Conservation (phyloP, 2,113 vertebrate genomes). For the Meleagris gallopavo region DNA sequence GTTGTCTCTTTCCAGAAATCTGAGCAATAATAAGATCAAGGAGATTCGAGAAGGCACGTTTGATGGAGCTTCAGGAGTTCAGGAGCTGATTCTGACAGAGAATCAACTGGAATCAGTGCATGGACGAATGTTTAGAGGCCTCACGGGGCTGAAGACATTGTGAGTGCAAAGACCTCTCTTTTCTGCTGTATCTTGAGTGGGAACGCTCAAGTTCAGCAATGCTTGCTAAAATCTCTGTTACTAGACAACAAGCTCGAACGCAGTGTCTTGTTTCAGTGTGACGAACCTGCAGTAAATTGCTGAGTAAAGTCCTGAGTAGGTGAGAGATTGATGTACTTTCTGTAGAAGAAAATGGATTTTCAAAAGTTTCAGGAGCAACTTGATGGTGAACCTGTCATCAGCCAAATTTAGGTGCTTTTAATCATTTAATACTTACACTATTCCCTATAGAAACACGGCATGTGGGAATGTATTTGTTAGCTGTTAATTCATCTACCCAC, state of each 20-base stretch:
- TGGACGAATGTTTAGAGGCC: slow-evolving; percentile 90
- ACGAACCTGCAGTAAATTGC: accelerated
- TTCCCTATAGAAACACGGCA: neutral
- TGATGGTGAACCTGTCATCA: neutral
- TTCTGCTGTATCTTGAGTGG: neutral
- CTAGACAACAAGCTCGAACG: neutral
- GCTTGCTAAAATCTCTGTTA: neutral
- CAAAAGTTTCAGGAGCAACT: neutral
- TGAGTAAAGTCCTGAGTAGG: neutral
- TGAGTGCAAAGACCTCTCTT: slow-evolving; percentile 73
- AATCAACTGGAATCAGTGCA: slow-evolving; percentile 91
- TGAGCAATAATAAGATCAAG: slow-evolving; percentile 96
- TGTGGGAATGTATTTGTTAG: neutral
- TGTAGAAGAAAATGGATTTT: neutral
- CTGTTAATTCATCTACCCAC: neutral
- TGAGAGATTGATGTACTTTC: neutral
- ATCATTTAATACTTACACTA: neutral
- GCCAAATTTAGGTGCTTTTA: neutral
- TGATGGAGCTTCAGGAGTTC: slow-evolving; percentile 86
- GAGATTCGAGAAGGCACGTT: slow-evolving; percentile 92
- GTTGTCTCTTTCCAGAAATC: slow-evolving; percentile 81
- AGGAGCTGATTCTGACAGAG: slow-evolving; percentile 92
- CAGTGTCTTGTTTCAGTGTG: neutral
- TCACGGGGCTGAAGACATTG: slow-evolving; percentile 91
- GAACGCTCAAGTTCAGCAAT: neutral